Conservation (phyloP, 2,113 vertebrate species). For the Takifugu bimaculatus region DNA sequence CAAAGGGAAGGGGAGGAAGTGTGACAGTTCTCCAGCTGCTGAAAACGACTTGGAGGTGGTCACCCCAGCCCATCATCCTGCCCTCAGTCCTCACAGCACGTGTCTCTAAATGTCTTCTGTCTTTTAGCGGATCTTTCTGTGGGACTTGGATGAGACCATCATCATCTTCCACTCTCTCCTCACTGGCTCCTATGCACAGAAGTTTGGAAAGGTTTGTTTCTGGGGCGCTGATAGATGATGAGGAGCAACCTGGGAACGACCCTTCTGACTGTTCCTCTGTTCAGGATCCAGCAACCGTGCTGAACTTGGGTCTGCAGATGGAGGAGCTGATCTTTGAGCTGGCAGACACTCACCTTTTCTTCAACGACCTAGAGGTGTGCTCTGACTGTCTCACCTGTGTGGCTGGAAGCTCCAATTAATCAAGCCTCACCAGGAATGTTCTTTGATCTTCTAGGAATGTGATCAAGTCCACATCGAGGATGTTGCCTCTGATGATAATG, state of each 20-base stretch:
- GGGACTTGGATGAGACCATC: slow-evolving; percentile 99
- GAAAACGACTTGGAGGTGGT: slow-evolving; percentile 90
- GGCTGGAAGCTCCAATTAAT: too few relatives aligned
- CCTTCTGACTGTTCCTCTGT: background rate
- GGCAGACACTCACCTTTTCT: slow-evolving; percentile 96
- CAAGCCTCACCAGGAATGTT: background rate
- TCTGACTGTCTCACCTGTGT: background rate
- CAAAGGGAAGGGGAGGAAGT: slow-evolving; percentile 89
- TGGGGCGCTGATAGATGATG: background rate
- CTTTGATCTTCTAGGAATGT: slow-evolving; percentile 81
- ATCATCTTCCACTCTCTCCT: slow-evolving; percentile 99
- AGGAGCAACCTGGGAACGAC: too few relatives aligned
- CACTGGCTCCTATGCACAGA: slow-evolving; percentile 95
- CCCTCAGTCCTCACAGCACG: too few relatives aligned
- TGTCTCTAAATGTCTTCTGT: background rate
- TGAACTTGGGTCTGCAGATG: slow-evolving; percentile 94
- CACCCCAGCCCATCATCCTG: too few relatives aligned
- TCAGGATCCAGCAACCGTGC: slow-evolving; percentile 89
- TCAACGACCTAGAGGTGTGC: slow-evolving; percentile 94
- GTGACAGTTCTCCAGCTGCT: slow-evolving; percentile 78
- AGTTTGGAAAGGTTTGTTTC: slow-evolving; percentile 89
- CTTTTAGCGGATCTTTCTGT: slow-evolving; percentile 88
- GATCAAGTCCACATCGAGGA: slow-evolving; percentile 98
- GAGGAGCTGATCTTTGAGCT: slow-evolving; percentile 99
- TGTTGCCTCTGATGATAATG: slow-evolving; percentile 95